Conservation (phyloP, 2,797 vertebrate species). For the Bovichtus variegatus region DNA sequence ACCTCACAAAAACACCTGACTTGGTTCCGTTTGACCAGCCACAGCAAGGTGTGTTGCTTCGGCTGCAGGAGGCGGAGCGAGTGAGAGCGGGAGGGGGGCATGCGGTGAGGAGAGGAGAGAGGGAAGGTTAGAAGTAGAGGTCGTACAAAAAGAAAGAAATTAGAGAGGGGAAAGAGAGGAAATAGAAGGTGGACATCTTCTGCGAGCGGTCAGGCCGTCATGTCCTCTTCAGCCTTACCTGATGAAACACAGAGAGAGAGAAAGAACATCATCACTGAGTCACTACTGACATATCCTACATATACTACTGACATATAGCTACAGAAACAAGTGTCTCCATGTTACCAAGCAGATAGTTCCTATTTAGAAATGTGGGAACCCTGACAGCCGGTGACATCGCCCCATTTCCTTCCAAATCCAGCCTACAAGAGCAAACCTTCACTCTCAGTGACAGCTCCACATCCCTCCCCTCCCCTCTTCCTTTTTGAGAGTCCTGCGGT, state of each 20-base stretch:
- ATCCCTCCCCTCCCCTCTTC: slow-evolving; percentile 47
- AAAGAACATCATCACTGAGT: background rate
- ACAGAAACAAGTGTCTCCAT: slow-evolving; percentile 8
- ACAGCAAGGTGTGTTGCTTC: slow-evolving; percentile 94
- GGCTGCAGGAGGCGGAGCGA: slow-evolving; percentile 64
- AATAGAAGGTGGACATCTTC: slow-evolving; percentile 26
- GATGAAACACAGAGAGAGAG: slow-evolving; percentile 63
- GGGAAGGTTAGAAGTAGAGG: slow-evolving; percentile 4
- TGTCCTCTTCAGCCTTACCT: slow-evolving; percentile 77
- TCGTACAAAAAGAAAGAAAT: slow-evolving; percentile 3
- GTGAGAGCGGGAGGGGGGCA: slow-evolving; percentile 28
- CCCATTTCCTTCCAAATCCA: slow-evolving; percentile 60
- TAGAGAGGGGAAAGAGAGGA: slow-evolving; percentile 1
- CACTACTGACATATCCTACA: background rate
- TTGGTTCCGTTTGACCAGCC: slow-evolving; percentile 99
- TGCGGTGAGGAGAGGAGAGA: background rate
- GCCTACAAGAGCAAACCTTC: slow-evolving; percentile 58
- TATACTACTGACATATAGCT: too few relatives aligned
- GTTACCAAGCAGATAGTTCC: slow-evolving; percentile 64
- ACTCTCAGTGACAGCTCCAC: slow-evolving; percentile 68
- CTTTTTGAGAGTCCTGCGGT: slow-evolving; percentile 74
- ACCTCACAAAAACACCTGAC: slow-evolving; percentile 98
- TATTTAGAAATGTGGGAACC: slow-evolving; percentile 63
- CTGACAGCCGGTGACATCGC: slow-evolving; percentile 55
- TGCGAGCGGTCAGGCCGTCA: background rate